These are phyloP conservation scores for Steatornis caripensis DNA, from an alignment of 2,113 vertebrate species.

Conservation along the genomic window DNA sequence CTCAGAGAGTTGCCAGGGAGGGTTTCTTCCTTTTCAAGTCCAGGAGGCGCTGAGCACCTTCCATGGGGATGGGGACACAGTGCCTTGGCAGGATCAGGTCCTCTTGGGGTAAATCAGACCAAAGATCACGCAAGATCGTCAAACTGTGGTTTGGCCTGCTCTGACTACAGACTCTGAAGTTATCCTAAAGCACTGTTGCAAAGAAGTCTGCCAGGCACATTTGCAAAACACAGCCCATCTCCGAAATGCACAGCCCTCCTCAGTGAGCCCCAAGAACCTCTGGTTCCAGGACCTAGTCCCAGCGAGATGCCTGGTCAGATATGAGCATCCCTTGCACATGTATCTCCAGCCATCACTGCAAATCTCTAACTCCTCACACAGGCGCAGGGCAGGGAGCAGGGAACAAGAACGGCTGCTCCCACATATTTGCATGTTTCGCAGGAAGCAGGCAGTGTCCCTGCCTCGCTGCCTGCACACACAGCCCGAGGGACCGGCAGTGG, in stretches of 20 bases:
- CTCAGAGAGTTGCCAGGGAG: neutral
- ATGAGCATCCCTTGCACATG: neutral
- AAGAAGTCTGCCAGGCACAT: neutral
- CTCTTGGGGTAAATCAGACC: neutral
- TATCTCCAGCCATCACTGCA: neutral
- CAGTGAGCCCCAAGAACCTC: neutral
- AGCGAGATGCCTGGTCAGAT: accelerated
- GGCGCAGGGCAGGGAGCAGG: neutral
- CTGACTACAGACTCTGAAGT: neutral
- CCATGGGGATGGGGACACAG: neutral
- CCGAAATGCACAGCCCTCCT: neutral
- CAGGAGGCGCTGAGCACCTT: neutral
- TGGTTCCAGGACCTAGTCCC: neutral
- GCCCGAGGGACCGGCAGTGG: accelerated
- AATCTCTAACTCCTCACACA: neutral
- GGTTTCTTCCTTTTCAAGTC: neutral
- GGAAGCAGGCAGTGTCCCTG: neutral
- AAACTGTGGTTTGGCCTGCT: neutral
- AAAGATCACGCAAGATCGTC: accelerated
- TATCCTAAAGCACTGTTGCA: neutral
- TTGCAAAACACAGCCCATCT: neutral
- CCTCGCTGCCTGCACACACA: neutral
- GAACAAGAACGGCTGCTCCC: neutral
- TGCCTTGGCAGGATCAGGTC: neutral
- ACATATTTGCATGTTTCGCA: neutral